phyloP scores from a whole-genome alignment of 2,113 vertebrate genomes.

The Dicerorhinus sumatrensis region DNA sequence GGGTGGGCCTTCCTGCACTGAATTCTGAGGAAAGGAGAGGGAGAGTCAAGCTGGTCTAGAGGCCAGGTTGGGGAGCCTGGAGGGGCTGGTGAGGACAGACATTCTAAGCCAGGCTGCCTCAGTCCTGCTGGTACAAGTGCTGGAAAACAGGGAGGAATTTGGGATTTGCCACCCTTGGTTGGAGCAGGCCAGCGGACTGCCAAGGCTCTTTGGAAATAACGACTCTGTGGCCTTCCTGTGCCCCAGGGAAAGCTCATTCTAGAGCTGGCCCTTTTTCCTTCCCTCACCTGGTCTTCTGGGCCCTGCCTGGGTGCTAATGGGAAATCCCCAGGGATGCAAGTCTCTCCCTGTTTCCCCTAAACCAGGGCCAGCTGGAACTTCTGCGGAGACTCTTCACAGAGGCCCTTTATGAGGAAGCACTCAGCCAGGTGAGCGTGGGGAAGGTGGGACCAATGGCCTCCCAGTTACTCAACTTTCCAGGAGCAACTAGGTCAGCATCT shows the following conservation, averaged over 20 bases:
- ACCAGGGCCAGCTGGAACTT: slow-evolving; percentile 94
- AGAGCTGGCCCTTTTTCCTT: slow-evolving; percentile 18
- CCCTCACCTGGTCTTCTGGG: background rate
- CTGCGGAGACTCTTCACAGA: slow-evolving; percentile 92
- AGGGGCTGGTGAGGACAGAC: background rate
- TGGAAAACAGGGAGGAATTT: background rate
- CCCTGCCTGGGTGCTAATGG: background rate
- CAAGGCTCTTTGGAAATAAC: background rate
- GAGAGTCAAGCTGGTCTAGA: background rate
- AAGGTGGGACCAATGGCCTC: background rate
- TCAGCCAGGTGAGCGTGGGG: slow-evolving; percentile 91
- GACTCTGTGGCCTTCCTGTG: background rate
- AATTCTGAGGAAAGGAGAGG: background rate
- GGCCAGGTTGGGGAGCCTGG: background rate
- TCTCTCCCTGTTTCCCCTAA: slow-evolving; percentile 47
- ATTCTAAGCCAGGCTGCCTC: background rate
- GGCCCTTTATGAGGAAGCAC: slow-evolving; percentile 93
- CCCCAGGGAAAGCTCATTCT: background rate
- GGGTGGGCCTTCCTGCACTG: background rate
- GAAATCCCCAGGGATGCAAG: background rate
- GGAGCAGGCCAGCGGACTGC: background rate
- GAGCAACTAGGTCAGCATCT: background rate
- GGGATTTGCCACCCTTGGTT: background rate
- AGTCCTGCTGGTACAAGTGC: background rate
- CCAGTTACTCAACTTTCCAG: background rate